Base-by-base conservation (phyloP, 2,888 invertebrate species). In the Ophonus ardosiacus region DNA sequence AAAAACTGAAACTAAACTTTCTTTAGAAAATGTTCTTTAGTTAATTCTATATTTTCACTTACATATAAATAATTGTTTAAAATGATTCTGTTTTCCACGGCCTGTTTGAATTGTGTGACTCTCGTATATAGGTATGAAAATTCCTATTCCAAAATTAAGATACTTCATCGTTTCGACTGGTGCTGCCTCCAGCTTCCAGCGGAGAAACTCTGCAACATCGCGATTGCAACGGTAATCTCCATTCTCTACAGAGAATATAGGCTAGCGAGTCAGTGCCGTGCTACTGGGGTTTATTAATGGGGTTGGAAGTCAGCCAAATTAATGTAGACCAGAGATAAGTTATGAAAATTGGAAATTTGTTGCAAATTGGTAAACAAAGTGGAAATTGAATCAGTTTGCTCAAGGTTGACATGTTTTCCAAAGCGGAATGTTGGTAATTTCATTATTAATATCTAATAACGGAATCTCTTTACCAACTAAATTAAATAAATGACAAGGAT, bases 221-320 rank as follows among this genome's bases (percentile, higher is more conserved):
- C 31, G 31, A 31, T 31, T 31, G 31, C 31, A 31, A 31, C 4
- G 2, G 31, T 31, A 31, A 31, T 31, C 31, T 31, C 31, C 0
- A 31, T 31, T 81, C 24, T 24, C 43, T 81, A 43, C 18, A 43
- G 31, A 31, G 31, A 31, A 31, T 65, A 7, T 40, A 68, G 61
- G 21, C 13, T 81, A 63, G 63, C 31, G 61, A 61, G 21, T 17
- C 81, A 81, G 81, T 81, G 56, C 13, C 81, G 81, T 65, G 18
- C 24, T 7, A 63, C 21, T 8, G 17, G 63, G 63, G 21, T 51
- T 51, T 51, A 51, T 51, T 51, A 51, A 51, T 8, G 43, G 43
- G 43, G 43, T 51, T 51, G 43, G 43, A 51, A 51, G 10, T 51
- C 10, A 13, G 43, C 43, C 43, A 51, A 51, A 51, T 51, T 51